Base-by-base conservation (phyloP, 2,113 vertebrate genomes). In the Alouatta palliata region DNA sequence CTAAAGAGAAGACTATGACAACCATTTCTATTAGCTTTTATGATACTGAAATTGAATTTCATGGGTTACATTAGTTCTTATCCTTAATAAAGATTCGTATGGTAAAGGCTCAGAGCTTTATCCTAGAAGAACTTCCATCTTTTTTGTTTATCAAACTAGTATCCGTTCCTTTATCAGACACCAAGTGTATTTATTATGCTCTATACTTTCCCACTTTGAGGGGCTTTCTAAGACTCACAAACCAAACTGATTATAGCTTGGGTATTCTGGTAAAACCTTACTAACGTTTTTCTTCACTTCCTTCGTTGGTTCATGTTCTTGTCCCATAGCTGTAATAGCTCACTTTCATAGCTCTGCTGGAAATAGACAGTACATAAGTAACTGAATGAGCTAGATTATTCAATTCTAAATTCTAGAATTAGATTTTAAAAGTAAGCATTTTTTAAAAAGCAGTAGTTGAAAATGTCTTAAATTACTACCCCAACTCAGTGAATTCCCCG, bases 71-170 rank as follows among this genome's bases (percentile, higher is more conserved):
- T 61, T 86, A 82, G 66, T 94, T 89, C 77, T 97, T 93, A 79
- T 45, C 47, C 32, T 84, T 91, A 80, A 76, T 95, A 91, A 94
- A 95, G 75, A 87, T 91, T 96, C n/a, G 9, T 80, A 13, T 97
- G 54, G 43, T 88, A 80, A 96, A 86, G 83, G 17, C 52, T 94
- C 89, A 96, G 58, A 43, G 12, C 40, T 85, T 97, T 95, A 94
- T 95, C 49, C 56, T 81, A 90, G 90, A 90, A 94, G 49, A 93
- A 90, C 92, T 87, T 79, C 54, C 37, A 40, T 76, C 10, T 90
- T 83, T 93, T 77, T 80, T 89, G 19, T 32, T 64, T 64, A 64
- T 75, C 47, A 77, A 88, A 95, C 84, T 92, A 40, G 5, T 37
- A 49, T 68, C 45, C 56, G 6, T 88, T 93, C 23, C 20, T 89